Conservation (phyloP, 2,888 invertebrate genomes). For the Cotesia congregata region DNA sequence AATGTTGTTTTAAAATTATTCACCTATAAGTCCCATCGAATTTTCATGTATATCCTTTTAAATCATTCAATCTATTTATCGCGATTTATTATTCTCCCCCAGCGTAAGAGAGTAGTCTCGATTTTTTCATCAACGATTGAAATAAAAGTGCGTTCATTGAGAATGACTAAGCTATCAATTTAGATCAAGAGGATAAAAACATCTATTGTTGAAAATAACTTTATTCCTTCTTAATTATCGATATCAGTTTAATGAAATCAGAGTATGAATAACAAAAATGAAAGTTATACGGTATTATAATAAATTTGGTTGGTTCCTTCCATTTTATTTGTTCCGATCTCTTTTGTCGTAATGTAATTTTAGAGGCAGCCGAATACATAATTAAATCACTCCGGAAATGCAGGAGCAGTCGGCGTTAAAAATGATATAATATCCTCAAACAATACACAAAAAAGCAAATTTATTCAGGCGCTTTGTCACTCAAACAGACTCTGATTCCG, state of each 20-base stretch:
- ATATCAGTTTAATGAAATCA: too few species aligned
- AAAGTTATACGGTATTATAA: neutral
- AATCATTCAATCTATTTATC: neutral
- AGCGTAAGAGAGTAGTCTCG: neutral
- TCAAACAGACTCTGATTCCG: conserved; percentile 20
- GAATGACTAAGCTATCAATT: neutral
- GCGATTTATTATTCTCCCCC: neutral
- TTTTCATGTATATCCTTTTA: neutral
- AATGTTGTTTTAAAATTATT: neutral
- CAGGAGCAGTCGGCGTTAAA: conserved; percentile 13
- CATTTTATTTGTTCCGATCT: neutral
- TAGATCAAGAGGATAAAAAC: neutral
- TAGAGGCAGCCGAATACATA: neutral
- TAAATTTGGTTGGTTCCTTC: neutral
- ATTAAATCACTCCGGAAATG: conserved; percentile 19
- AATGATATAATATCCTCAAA: conserved; percentile 26
- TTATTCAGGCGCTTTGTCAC: conserved; percentile 15
- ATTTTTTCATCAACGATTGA: neutral
- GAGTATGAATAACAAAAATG: neutral
- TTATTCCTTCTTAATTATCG: too few species aligned
- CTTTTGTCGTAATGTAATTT: neutral
- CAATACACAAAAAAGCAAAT: conserved; percentile 16
- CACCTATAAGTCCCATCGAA: neutral
- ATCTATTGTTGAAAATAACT: neutral
- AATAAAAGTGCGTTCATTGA: neutral